These are phyloP conservation scores for Huso huso DNA, from an alignment of 2,797 vertebrate genomes.

Conservation along the genomic window DNA sequence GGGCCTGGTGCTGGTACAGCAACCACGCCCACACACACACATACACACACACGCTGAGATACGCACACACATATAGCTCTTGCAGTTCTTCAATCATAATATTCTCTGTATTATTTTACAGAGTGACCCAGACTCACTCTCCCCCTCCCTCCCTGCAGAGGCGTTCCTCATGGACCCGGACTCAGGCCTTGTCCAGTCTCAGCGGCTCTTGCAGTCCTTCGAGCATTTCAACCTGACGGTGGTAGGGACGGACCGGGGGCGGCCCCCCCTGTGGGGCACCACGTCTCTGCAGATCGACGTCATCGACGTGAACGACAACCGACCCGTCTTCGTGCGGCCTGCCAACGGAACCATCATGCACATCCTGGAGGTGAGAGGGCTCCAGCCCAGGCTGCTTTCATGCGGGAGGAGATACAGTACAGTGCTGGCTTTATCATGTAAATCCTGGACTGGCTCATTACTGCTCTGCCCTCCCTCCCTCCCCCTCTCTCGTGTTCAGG, in stretches of 20 bases:
- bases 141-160: constrained; percentile 47
- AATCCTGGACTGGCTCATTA: neutral
- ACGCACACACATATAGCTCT: no score
- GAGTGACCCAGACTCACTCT: neutral
- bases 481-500: constrained; percentile 21
- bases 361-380: constrained; percentile 72
- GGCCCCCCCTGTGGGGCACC: constrained; percentile 78
- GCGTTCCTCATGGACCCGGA: constrained; percentile 79
- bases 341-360: constrained; percentile 90
- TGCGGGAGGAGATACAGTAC: neutral
- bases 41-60: no score
- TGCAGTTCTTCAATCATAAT: neutral
- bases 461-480: no score
- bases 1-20: constrained; percentile 72
- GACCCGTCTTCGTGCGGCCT: constrained; percentile 80
- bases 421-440: neutral
- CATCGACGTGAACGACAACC: constrained; percentile 95
- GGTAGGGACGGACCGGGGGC: constrained; percentile 85
- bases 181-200: constrained; percentile 77
- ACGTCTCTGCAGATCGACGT: constrained; percentile 79
- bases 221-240: constrained; percentile 90
- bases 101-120: neutral
- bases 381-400: neutral
- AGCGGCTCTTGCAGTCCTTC: constrained; percentile 78
- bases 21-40: no score